Conservation (phyloP, 2,113 vertebrate genomes). For the Tapirus terrestris region DNA sequence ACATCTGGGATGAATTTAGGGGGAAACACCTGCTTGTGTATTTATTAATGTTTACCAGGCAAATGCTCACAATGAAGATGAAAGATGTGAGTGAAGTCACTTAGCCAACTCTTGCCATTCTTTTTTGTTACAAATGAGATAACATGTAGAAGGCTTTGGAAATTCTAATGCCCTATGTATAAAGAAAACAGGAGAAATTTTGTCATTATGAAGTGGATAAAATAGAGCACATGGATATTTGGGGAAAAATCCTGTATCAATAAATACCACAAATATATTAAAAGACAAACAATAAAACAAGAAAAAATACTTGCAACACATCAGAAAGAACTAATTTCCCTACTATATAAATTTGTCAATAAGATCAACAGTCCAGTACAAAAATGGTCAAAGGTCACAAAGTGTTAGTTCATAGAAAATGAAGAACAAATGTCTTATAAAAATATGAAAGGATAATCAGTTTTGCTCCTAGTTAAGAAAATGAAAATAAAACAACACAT, state of each 20-base stretch:
- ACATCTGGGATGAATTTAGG: slow-evolving; percentile 20
- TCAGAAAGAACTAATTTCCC: slow-evolving; percentile 19
- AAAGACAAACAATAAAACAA: not conserved
- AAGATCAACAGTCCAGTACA: not conserved
- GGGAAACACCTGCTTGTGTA: not conserved
- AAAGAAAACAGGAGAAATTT: slow-evolving; percentile 3
- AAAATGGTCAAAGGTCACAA: not conserved
- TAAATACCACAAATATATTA: slow-evolving; percentile 25
- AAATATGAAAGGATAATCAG: not conserved
- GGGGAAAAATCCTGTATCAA: not conserved
- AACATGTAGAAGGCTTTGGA: not conserved
- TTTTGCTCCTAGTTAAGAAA: slow-evolving; percentile 46
- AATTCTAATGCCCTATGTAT: not conserved
- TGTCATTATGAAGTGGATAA: not conserved
- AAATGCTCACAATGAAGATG: not conserved
- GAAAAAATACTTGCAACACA: slow-evolving; percentile 4
- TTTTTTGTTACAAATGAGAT: not conserved
- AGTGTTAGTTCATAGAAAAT: slow-evolving; percentile 12
- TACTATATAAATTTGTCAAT: not conserved
- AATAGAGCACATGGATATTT: not conserved
- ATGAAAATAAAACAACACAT: slow-evolving; percentile 3
- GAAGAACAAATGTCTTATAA: slow-evolving; percentile 13
- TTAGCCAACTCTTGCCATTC: not conserved
- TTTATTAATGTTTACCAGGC: not conserved
- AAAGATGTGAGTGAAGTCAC: not conserved